phyloP scores from a whole-genome alignment of 2,113 vertebrate species.

The human region DNA sequence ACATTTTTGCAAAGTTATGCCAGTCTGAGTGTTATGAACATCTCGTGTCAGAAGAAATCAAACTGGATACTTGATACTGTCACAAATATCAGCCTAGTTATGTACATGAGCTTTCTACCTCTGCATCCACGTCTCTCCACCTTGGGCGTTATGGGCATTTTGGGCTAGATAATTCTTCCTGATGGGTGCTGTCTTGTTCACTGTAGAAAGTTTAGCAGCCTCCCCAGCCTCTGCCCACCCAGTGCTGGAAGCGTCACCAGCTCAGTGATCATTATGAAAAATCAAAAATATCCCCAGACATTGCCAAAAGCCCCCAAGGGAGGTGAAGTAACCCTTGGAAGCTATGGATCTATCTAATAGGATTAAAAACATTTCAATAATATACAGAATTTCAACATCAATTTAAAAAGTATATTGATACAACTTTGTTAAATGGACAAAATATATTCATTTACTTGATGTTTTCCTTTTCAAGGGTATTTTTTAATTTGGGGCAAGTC shows the following conservation, averaged over 20 bases:
- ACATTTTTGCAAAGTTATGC: not conserved
- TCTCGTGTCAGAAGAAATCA: not conserved
- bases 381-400: not conserved
- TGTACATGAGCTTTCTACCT: fast-evolving
- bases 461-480: not conserved
- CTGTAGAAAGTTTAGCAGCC: not conserved
- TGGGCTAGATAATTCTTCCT: not conserved
- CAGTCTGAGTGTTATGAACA: not conserved
- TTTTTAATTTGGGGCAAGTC: not conserved
- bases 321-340: not conserved
- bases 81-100: not conserved
- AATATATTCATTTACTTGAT: not conserved
- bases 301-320: too few relatives aligned
- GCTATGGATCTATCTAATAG: fast-evolving
- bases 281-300: too few relatives aligned
- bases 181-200: not conserved
- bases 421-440: not conserved
- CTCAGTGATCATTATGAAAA: not conserved
- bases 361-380: not conserved
- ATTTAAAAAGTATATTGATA: not conserved
- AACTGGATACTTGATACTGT: not conserved
- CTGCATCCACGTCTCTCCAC: fast-evolving
- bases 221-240: not conserved
- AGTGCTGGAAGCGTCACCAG: not conserved
- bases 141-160: too few relatives aligned